phyloP scores from a whole-genome alignment of 2,797 vertebrate species.

The Lutjanus argentimaculatus region DNA sequence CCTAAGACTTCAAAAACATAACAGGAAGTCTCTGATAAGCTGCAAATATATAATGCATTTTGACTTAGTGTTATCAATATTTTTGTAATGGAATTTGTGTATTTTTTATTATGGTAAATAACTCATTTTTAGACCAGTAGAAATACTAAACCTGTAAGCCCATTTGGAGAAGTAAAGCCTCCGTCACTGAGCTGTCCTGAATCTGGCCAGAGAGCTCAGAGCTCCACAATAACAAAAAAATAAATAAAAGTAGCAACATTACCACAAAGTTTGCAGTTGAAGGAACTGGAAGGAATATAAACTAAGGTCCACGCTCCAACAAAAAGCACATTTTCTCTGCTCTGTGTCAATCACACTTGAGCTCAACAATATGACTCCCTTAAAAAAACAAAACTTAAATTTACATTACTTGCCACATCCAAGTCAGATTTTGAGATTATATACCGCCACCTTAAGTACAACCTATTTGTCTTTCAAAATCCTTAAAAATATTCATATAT shows the following conservation, averaged over 20 bases:
- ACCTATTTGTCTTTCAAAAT: slow-evolving; percentile 51
- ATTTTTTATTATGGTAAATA: slow-evolving; percentile 27
- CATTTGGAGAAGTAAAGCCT: slow-evolving; percentile 44
- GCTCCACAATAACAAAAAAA: slow-evolving; percentile 36
- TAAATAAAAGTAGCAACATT: slow-evolving; percentile 24
- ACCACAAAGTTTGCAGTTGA: slow-evolving; percentile 40
- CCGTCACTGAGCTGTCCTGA: slow-evolving; percentile 48
- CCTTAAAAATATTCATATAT: slow-evolving; percentile 35
- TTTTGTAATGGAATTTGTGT: slow-evolving; percentile 12
- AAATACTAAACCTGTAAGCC: slow-evolving; percentile 43
- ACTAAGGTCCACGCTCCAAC: slow-evolving; percentile 22
- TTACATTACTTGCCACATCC: slow-evolving; percentile 19
- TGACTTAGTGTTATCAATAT: slow-evolving; percentile 18
- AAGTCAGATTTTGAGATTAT: slow-evolving; percentile 16
- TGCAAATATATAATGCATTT: not conserved
- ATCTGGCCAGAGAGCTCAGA: slow-evolving; percentile 52
- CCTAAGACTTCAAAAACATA: slow-evolving; percentile 1
- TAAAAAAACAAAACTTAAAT: slow-evolving; percentile 25
- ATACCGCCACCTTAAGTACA: slow-evolving; percentile 31
- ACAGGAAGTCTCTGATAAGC: not conserved
- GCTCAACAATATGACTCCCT: slow-evolving; percentile 17
- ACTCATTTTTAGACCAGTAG: slow-evolving; percentile 33
- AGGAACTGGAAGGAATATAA: slow-evolving; percentile 48
- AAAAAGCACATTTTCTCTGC: slow-evolving; percentile 31
- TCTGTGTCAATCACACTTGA: slow-evolving; percentile 34